These are phyloP conservation scores for Allacma fusca DNA, from an alignment of 2,888 invertebrate genomes.

Conservation along the genomic window DNA sequence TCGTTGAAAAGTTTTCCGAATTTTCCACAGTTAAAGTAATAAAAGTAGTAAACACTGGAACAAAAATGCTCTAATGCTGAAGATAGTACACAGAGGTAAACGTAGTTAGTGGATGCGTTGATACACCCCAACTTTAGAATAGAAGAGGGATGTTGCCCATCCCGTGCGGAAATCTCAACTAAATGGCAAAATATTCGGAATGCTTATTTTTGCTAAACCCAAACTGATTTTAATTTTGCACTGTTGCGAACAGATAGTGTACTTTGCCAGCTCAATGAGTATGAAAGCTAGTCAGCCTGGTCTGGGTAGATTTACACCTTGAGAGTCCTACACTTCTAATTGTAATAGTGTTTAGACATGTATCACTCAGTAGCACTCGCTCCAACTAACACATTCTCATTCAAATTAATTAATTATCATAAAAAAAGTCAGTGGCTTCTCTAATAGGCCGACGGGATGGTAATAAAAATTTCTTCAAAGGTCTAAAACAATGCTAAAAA, in stretches of 20 bases:
- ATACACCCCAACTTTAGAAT: too few relatives aligned
- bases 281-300: too few relatives aligned
- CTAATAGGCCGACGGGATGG: too few relatives aligned
- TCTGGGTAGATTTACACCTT: too few relatives aligned
- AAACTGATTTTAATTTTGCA: slow-evolving; percentile 5
- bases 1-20: not conserved
- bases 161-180: not conserved
- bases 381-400: slow-evolving; percentile 32
- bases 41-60: too few relatives aligned
- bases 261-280: not conserved
- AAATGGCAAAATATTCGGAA: not conserved
- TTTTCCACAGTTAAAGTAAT: too few relatives aligned
- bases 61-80: too few relatives aligned
- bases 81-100: too few relatives aligned
- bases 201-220: slow-evolving; percentile 18
- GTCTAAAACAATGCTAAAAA: too few relatives aligned
- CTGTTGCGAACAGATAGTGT: not conserved
- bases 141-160: slow-evolving; percentile 1
- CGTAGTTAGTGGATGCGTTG: too few relatives aligned
- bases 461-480: too few relatives aligned
- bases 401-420: slow-evolving; percentile 43
- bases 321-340: not conserved
- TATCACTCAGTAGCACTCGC: not conserved
- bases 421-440: not conserved
- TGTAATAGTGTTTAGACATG: not conserved